These are phyloP conservation scores for Platorchestia sp. DNA, from an alignment of 1,140 invertebrate species.

Conservation along the genomic window DNA sequence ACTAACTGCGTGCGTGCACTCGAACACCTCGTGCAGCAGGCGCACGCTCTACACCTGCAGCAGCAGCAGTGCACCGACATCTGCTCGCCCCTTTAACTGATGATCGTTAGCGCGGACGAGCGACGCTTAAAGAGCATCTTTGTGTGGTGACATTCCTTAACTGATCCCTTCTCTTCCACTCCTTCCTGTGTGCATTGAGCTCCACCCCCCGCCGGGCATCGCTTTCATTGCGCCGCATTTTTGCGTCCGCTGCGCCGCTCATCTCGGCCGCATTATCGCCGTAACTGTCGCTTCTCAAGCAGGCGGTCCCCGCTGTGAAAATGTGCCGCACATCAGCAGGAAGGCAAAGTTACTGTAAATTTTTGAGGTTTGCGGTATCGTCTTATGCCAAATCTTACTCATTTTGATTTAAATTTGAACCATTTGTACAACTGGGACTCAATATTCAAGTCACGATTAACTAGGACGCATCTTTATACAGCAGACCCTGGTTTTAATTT, in stretches of 20 bases:
- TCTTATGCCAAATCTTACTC: too few relatives aligned
- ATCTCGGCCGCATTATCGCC: background rate
- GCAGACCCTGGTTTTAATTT: too few relatives aligned
- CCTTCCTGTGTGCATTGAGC: background rate
- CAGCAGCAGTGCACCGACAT: background rate
- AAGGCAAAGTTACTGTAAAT: too few relatives aligned
- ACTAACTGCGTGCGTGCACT: too few relatives aligned
- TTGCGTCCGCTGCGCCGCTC: background rate
- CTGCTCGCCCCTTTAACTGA: background rate
- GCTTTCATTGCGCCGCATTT: background rate
- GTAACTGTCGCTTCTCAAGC: background rate
- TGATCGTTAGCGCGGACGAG: background rate
- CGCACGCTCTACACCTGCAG: background rate
- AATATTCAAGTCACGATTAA: too few relatives aligned
- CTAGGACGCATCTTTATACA: too few relatives aligned
- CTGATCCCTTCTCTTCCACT: background rate
- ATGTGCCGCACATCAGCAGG: background rate
- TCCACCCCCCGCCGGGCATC: background rate
- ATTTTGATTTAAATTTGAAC: too few relatives aligned
- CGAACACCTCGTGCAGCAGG: background rate
- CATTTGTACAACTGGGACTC: too few relatives aligned
- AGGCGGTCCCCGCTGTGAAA: background rate
- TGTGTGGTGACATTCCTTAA: slow-evolving; percentile 23
- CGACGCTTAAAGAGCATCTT: background rate
- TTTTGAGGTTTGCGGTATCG: too few relatives aligned